These are phyloP conservation scores for Apeltes quadracus DNA, from an alignment of 2,113 vertebrate species.

Conservation along the genomic window DNA sequence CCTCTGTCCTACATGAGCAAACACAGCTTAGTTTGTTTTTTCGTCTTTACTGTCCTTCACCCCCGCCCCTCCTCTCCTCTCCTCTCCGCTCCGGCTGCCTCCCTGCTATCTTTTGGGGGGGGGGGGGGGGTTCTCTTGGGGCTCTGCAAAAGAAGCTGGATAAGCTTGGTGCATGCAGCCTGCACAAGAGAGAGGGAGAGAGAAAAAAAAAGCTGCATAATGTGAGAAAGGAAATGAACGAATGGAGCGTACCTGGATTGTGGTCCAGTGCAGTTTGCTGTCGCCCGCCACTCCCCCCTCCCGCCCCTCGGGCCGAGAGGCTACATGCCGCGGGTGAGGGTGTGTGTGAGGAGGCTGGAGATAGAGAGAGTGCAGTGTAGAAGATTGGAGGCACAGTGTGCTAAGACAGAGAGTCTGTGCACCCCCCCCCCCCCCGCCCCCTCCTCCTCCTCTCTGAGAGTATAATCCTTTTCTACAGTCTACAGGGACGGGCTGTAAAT, in stretches of 20 bases:
- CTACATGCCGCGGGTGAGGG: conserved; percentile 68
- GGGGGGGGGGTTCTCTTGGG: conserved; percentile 44
- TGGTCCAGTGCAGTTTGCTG: conserved; percentile 63
- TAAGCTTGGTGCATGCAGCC: conserved; percentile 72
- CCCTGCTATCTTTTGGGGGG: conserved; percentile 19
- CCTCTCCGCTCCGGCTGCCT: conserved; percentile 11
- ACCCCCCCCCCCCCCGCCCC: conserved; percentile 24
- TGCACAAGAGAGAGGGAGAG: not conserved
- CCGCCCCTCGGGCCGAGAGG: conserved; percentile 21
- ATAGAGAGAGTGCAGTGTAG: conserved; percentile 59
- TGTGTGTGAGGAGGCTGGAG: conserved; percentile 21
- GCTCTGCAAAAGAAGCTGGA: conserved; percentile 63
- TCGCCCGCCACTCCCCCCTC: conserved; percentile 51
- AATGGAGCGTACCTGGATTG: conserved; percentile 67
- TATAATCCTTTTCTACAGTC: conserved; percentile 75
- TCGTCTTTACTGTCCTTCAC: conserved; percentile 16
- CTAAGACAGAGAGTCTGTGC: conserved; percentile 61
- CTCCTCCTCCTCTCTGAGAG: conserved; percentile 27
- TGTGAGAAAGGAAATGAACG: conserved; percentile 27
- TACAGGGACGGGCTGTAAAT: conserved; percentile 73
- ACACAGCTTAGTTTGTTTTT: conserved; percentile 37
- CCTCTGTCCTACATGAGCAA: conserved; percentile 20
- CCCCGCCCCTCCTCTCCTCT: not conserved
- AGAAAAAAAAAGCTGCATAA: conserved; percentile 21
- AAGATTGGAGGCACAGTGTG: conserved; percentile 66